phyloP scores from a whole-genome alignment of 2,797 vertebrate genomes.

The Martes flavigula region DNA sequence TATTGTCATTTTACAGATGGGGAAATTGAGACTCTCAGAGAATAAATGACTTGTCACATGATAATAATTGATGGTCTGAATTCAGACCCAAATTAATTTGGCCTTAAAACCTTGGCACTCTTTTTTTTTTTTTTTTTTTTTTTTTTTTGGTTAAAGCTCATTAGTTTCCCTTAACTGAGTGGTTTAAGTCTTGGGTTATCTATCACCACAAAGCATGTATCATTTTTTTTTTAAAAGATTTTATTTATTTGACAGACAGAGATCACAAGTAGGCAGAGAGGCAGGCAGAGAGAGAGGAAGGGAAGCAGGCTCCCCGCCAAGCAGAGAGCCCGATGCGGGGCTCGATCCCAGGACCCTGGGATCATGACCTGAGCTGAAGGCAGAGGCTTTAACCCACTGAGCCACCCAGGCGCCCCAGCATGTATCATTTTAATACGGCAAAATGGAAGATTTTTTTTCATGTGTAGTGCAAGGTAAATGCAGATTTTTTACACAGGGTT shows the following conservation, averaged over 20 bases:
- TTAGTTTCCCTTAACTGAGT: constrained; percentile 2
- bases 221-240: too few relatives aligned
- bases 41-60: constrained; percentile 37
- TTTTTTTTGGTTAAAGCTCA: constrained; percentile 19
- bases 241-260: too few relatives aligned
- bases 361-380: too few relatives aligned
- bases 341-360: too few relatives aligned
- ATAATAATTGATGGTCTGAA: background rate
- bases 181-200: constrained; percentile 1
- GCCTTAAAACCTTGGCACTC: constrained; percentile 9
- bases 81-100: constrained; percentile 41
- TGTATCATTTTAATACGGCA: constrained; percentile 33
- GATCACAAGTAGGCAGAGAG: too few relatives aligned
- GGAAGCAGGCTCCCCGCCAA: too few relatives aligned
- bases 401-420: too few relatives aligned
- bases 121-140: constrained; percentile 30
- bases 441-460: background rate
- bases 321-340: too few relatives aligned
- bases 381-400: too few relatives aligned
- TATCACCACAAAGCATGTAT: background rate
- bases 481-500: background rate
- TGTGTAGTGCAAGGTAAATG: background rate
- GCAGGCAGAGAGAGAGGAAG: too few relatives aligned
- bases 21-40: constrained; percentile 19
- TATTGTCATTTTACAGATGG: constrained; percentile 48